Base-by-base conservation (phyloP, 1,140 invertebrate genomes). In the Antheraea mylitta region DNA sequence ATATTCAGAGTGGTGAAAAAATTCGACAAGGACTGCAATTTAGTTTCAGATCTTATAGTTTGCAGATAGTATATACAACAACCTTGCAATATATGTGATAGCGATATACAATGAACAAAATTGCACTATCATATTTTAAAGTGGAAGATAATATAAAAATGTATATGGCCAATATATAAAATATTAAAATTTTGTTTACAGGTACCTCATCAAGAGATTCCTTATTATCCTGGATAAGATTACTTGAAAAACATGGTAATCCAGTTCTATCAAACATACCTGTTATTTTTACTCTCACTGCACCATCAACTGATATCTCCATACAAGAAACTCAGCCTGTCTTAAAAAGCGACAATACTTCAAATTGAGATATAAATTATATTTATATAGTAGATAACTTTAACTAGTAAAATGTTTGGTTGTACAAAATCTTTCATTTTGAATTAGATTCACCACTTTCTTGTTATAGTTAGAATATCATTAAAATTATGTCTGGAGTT, bases 161-260 rank as follows among this genome's bases (percentile, higher is more conserved):
- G n/a, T n/a, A n/a, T n/a, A n/a, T n/a, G n/a, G n/a, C n/a, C n/a
- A n/a, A n/a, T n/a, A n/a, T n/a, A n/a, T n/a, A n/a, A n/a, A n/a
- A n/a, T n/a, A n/a, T n/a, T n/a, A n/a, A n/a, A 37, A 38, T 9
- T 64, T 64, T 38, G 22, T 42, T 68, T 48, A 22, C 91, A 85
- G 97, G 98, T 69, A 96, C 96, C n/a, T 97, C 96, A 10, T 96
- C 95, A 45, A 95, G 97, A 92, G 97, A 99, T 91, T 98, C 98
- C 0, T 87, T 99, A 2, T 85, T 98, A 18, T 98, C 97, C 0
- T 99, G 98, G 98, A 96, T 99, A 79, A 94, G 97, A 69, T 94
- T 96, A 81, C 87, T 99, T 60, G 95, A 99, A 89, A 94, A 94
- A 69, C 87, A 95, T 79, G 94, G 93, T 0, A 98, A 98, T 93